Conservation (phyloP, 2,113 vertebrate genomes). For the Sardina pilchardus region DNA sequence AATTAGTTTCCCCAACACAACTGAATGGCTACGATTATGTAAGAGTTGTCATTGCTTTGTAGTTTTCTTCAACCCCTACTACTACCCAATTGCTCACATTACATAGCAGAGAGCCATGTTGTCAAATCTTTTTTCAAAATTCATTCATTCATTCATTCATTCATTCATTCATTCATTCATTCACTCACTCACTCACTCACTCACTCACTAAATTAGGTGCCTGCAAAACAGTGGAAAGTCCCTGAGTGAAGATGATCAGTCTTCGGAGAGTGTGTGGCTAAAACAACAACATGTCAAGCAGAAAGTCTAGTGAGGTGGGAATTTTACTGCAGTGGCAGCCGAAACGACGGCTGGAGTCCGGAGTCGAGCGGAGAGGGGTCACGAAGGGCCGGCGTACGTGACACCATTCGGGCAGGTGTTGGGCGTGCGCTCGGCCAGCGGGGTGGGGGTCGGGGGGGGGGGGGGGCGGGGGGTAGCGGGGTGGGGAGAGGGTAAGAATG, state of each 20-base stretch:
- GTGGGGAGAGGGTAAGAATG: slow-evolving; percentile 29
- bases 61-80: not conserved
- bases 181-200: not conserved
- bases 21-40: not conserved
- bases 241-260: not conserved
- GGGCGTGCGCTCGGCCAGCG: not conserved
- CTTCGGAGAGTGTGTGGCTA: not conserved
- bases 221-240: not conserved
- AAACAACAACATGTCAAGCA: not conserved
- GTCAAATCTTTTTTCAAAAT: not conserved
- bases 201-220: not conserved
- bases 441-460: not conserved
- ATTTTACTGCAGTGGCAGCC: not conserved
- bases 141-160: not conserved
- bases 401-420: not conserved
- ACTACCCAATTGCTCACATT: not conserved
- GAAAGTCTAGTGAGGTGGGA: not conserved
- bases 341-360: not conserved
- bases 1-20: not conserved
- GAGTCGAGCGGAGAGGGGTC: slow-evolving; percentile 22
- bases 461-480: not conserved
- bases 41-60: not conserved
- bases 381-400: not conserved
- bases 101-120: too few species aligned
- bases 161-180: not conserved